These are phyloP conservation scores for Lithobates pipiens DNA, from an alignment of 2,797 vertebrate species.

Conservation along the genomic window DNA sequence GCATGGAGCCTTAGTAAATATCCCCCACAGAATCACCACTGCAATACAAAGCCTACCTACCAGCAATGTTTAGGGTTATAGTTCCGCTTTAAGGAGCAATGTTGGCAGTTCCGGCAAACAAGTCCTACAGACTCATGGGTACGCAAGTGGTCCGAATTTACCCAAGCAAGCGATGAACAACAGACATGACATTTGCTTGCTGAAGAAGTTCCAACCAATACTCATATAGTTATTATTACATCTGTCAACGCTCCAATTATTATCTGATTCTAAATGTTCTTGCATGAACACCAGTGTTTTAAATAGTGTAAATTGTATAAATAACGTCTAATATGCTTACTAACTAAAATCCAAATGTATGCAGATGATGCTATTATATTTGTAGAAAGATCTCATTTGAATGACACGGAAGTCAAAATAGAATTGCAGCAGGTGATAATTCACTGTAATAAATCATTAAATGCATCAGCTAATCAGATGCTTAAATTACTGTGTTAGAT, in stretches of 20 bases:
- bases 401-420: slow-evolving; percentile 63
- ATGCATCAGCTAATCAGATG: slow-evolving; percentile 62
- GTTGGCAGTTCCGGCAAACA: background rate
- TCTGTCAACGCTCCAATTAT: slow-evolving; percentile 42
- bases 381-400: slow-evolving; percentile 58
- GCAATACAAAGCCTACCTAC: no score
- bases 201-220: background rate
- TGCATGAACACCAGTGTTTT: slow-evolving; percentile 46
- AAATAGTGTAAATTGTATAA: slow-evolving; percentile 61
- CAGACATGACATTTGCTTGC: background rate
- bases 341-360: slow-evolving; percentile 59
- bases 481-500: slow-evolving; percentile 58
- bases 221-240: slow-evolving; percentile 18
- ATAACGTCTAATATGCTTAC: slow-evolving; percentile 59
- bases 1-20: no score
- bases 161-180: background rate
- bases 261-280: slow-evolving; percentile 26
- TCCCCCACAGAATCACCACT: no score
- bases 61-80: no score
- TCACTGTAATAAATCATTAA: slow-evolving; percentile 63
- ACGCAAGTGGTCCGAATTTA: background rate
- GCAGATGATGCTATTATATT: slow-evolving; percentile 63
- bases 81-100: background rate
- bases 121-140: background rate
- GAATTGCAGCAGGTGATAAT: slow-evolving; percentile 61